Evolutionary conservation across 2,113 vertebrate genomes (phyloP).

Genomic region (Vulpes lagopus): DNA sequence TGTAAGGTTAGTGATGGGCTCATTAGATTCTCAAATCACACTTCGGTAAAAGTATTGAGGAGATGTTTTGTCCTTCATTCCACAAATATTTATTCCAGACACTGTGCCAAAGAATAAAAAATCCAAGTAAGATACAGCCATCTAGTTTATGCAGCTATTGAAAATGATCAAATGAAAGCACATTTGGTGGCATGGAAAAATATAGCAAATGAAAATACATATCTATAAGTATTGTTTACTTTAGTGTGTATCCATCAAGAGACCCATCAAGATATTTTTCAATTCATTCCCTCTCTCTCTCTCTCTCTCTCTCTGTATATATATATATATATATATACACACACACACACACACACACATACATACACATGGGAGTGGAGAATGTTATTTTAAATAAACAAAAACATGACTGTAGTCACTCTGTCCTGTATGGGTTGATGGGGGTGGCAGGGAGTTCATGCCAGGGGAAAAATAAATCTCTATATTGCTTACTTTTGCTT

Average conservation of each 20-base stretch:
- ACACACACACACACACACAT: not conserved
- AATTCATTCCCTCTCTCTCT: too few relatives aligned
- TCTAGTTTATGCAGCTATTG: not conserved
- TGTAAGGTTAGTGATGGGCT: not conserved
- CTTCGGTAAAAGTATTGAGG: not conserved
- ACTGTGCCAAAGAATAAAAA: constrained; percentile 3
- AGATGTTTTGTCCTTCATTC: not conserved
- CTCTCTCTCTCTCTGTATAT: too few relatives aligned
- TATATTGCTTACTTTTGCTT: not conserved
- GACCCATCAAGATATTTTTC: not conserved
- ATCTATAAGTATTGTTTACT: not conserved
- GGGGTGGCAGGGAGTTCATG: not conserved
- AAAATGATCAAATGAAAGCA: not conserved
- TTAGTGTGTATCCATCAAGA: not conserved
- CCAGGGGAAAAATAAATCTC: not conserved
- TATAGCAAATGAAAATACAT: not conserved
- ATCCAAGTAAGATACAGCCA: not conserved
- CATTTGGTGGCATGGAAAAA: not conserved
- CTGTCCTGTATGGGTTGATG: not conserved
- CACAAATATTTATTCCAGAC: constrained; percentile 10
- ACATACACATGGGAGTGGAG: not conserved
- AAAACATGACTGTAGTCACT: not conserved
- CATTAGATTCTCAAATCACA: not conserved
- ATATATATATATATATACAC: not conserved
- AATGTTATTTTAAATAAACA: not conserved